Conservation (phyloP, 2,797 vertebrate genomes). For the Eospalax fontanierii region DNA sequence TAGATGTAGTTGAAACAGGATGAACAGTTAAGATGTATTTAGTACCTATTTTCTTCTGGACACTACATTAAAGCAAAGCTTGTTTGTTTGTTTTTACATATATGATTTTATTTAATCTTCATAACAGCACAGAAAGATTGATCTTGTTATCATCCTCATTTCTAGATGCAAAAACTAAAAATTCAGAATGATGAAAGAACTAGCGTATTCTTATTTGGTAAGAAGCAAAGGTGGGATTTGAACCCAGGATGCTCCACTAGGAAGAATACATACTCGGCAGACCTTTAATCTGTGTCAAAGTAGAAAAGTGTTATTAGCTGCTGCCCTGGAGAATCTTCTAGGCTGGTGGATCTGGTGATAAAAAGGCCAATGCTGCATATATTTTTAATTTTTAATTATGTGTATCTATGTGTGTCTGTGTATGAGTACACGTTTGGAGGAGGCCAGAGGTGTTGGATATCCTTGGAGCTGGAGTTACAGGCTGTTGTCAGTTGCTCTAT, state of each 20-base stretch:
- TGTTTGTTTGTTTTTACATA: neutral
- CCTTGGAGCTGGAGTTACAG: too few relatives aligned
- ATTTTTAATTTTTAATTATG: too few relatives aligned
- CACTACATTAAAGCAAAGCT: neutral
- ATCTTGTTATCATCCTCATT: neutral
- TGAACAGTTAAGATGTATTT: neutral
- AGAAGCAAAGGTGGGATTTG: neutral
- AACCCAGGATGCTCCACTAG: neutral
- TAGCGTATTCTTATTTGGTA: neutral
- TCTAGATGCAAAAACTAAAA: slow-evolving; percentile 17
- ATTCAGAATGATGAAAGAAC: neutral
- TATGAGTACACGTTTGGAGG: too few relatives aligned
- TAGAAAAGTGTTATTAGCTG: neutral
- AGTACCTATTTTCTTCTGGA: neutral
- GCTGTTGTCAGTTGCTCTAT: too few relatives aligned
- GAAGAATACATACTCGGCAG: neutral
- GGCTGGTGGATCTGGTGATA: neutral
- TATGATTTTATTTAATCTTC: slow-evolving; percentile 16
- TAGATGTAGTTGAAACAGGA: neutral
- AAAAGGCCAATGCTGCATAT: neutral
- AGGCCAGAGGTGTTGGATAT: too few relatives aligned
- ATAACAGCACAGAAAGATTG: neutral
- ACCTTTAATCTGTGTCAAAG: slow-evolving; percentile 2
- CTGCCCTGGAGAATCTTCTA: slow-evolving; percentile 37
- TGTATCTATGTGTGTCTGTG: too few relatives aligned